Evolutionary conservation across 2,888 invertebrate species (phyloP).

Genomic region (Scaptomyza polygonia): DNA sequence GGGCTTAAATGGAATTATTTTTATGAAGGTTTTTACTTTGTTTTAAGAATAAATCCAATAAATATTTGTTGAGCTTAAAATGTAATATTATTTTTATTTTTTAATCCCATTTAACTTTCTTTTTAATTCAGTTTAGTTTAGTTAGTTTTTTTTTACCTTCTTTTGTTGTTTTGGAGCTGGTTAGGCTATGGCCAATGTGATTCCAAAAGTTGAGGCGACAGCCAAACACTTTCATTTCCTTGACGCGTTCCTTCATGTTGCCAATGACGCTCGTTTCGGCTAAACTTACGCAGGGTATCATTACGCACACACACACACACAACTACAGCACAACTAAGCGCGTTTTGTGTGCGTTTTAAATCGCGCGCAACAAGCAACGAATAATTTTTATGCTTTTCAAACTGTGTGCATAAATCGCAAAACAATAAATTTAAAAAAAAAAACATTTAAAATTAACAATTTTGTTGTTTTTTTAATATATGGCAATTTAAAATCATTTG

Average conservation of each 20-base stretch:
- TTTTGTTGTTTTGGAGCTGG: slow-evolving; percentile 84
- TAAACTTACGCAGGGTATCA: slow-evolving; percentile 85
- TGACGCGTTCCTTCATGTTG: slow-evolving; percentile 85
- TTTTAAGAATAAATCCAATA: not conserved
- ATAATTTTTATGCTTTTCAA: slow-evolving; percentile 2
- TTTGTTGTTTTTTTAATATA: slow-evolving; percentile 26
- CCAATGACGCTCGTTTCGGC: slow-evolving; percentile 85
- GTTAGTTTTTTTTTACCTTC: slow-evolving; percentile 62
- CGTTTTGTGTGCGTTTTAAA: slow-evolving; percentile 22
- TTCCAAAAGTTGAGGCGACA: slow-evolving; percentile 86
- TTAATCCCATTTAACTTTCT: no score
- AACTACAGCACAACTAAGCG: slow-evolving; percentile 17
- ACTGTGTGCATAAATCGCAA: slow-evolving; percentile 19
- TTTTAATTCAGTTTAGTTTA: not conserved
- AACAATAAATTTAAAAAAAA: not conserved
- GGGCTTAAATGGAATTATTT: no score
- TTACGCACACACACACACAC: slow-evolving; percentile 57
- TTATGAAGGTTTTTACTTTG: not conserved
- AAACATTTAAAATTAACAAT: slow-evolving; percentile 18
- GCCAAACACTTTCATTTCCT: slow-evolving; percentile 86
- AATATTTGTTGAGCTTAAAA: not conserved
- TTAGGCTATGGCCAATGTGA: slow-evolving; percentile 84
- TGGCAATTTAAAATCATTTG: slow-evolving; percentile 50
- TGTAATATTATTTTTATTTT: no score
- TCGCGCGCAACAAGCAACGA: slow-evolving; percentile 17